Evolutionary conservation across 2,888 invertebrate species (phyloP).

Genomic region (Tenthredo notha): DNA sequence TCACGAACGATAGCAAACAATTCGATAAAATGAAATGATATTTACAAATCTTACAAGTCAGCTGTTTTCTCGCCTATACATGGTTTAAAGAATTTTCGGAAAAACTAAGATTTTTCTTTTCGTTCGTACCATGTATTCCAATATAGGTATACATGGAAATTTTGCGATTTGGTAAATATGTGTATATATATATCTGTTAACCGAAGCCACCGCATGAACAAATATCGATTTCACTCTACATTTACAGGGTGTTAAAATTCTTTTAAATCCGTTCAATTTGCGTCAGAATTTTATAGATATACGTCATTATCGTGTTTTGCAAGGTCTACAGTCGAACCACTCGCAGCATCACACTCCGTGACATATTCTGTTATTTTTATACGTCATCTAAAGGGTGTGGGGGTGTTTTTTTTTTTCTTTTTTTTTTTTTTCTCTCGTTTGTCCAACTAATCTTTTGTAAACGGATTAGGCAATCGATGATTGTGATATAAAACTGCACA

Average conservation of each 20-base stretch:
- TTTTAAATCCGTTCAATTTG: not conserved
- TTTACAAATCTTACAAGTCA: not conserved
- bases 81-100: not conserved
- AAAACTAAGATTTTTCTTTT: not conserved
- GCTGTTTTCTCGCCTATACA: not conserved
- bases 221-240: not conserved
- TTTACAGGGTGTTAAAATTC: not conserved
- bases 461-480: not conserved
- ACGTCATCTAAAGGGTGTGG: not conserved
- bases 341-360: constrained; percentile 12
- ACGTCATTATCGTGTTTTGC: not conserved
- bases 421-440: not conserved
- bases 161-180: not conserved
- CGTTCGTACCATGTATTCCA: not conserved
- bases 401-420: not conserved
- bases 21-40: constrained; percentile 20
- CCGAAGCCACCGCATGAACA: not conserved
- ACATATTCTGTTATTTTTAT: not conserved
- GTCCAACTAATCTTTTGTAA: not conserved
- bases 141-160: not conserved
- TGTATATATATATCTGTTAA: not conserved
- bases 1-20: constrained; percentile 27
- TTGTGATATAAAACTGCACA: not conserved
- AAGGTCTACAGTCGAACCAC: not conserved
- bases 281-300: constrained; percentile 27